Conservation (phyloP, 1,140 invertebrate genomes). For the Eciton burchellii region DNA sequence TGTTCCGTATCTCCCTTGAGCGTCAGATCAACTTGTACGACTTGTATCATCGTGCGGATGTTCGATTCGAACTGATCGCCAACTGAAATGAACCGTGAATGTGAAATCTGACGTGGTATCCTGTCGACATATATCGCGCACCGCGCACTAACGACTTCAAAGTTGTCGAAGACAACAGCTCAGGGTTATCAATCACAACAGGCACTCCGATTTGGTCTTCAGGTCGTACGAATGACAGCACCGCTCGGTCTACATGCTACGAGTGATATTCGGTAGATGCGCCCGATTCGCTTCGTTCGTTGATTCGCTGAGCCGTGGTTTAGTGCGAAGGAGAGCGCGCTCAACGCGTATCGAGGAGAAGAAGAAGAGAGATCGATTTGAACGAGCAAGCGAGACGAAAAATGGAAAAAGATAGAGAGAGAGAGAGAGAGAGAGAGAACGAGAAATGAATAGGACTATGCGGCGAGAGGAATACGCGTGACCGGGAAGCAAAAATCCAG, state of each 20-base stretch:
- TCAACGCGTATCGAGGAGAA: constrained; percentile 46
- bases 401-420: constrained; percentile 41
- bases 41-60: constrained; percentile 1
- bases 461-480: constrained; percentile 24
- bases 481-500: constrained; percentile 34
- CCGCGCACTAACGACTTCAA: constrained; percentile 27
- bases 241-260: constrained; percentile 68
- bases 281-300: constrained; percentile 54
- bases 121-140: constrained; percentile 6
- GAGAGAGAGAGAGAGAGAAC: constrained; percentile 42
- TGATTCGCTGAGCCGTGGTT: constrained; percentile 58
- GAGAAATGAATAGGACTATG: constrained; percentile 43
- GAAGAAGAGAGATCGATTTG: constrained; percentile 51
- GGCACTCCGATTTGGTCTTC: constrained; percentile 30
- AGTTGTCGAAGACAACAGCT: background rate
- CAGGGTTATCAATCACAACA: constrained; percentile 25
- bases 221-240: constrained; percentile 63
- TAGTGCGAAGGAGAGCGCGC: constrained; percentile 45
- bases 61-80: constrained; percentile 1
- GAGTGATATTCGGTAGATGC: constrained; percentile 70
- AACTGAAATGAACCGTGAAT: constrained; percentile 57
- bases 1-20: background rate
- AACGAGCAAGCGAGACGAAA: constrained; percentile 36
- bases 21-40: background rate
- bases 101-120: constrained; percentile 49